Evolutionary conservation across 1,140 invertebrate species (phyloP).

Genomic region (Charaxes varanes): DNA sequence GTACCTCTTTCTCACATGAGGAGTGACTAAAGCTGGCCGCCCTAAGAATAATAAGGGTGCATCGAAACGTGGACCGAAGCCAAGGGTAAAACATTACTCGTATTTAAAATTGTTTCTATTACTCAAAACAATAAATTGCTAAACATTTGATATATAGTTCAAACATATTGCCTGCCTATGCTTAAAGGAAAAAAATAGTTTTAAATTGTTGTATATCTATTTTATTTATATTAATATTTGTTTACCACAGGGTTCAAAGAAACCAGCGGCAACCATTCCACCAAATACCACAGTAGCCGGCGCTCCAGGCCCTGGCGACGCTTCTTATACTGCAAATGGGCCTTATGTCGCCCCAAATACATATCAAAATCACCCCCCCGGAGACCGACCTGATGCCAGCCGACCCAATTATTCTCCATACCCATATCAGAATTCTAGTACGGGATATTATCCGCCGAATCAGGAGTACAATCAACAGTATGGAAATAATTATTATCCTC

Average conservation of each 20-base stretch:
- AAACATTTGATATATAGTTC: too few species aligned
- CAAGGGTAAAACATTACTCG: too few species aligned
- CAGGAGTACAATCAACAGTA: constrained; percentile 62
- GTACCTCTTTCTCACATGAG: too few species aligned
- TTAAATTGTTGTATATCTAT: too few species aligned
- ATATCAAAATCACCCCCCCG: constrained; percentile 20
- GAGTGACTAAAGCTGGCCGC: too few species aligned
- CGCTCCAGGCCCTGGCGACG: constrained; percentile 24
- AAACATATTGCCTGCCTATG: too few species aligned
- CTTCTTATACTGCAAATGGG: constrained; percentile 36
- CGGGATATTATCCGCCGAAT: constrained; percentile 55
- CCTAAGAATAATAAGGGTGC: too few species aligned
- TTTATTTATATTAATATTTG: constrained; percentile 4
- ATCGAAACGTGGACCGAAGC: too few species aligned
- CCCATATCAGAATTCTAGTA: constrained; percentile 48
- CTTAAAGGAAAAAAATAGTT: too few species aligned
- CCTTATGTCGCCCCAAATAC: constrained; percentile 31
- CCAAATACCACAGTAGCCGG: constrained; percentile 72
- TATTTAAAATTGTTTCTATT: too few species aligned
- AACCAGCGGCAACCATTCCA: constrained; percentile 81
- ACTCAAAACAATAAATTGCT: too few species aligned
- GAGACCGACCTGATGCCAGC: constrained; percentile 40
- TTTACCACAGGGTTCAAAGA: constrained; percentile 57
- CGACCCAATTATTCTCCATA: constrained; percentile 35
- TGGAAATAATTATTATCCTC: constrained; percentile 34